Evolutionary conservation across 2,888 invertebrate genomes (phyloP), one percentile per base, ranked within the genome.

Genomic region (Orgyia antiqua): DNA sequence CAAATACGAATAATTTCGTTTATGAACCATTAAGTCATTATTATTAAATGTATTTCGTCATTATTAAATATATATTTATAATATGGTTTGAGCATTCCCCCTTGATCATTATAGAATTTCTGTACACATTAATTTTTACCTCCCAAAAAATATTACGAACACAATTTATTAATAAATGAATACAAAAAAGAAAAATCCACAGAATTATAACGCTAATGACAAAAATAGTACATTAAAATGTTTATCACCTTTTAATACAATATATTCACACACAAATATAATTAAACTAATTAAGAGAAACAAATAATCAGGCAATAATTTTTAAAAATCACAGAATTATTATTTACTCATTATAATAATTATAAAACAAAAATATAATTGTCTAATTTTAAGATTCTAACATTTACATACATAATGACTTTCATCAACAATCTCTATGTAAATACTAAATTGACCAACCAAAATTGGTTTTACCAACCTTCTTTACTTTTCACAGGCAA

Each of bases 1-100:
- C 42, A 68, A 15, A 15, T 65, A 89, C 88, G 56, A 90, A 91
- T 72, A 75, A 79, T 78, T 80, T 79, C 58, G 63, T 67, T 69
- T 46, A 57, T 56, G 60, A 62, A 65, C 61, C 39, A 58, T 53
- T 66, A 63, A 55, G 23, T 54, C 45, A 51, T 56, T 50, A 45
- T 59, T 61, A 68, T 39, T 42, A 43, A n/a, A 43, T 54, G 58
- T 46, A 56, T 42, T 59, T 56, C 45, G 45, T 48, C 29, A 46
- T 44, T 52, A 39, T 51, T 51, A 55, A 27, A 49, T 42, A 4
- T 15, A 15, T 15, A 4, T 15, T 52, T 49, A 53, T 58, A 39
- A 48, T 42, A 42, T 61, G 64, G 62, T 68, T 74, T 77, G 77
- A 79, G 76, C 78, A 68, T 62, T 60, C 48, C n/a, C 53, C 47